Conservation (phyloP, 2,797 vertebrate species). For the Pseudopleuronectes americanus region DNA sequence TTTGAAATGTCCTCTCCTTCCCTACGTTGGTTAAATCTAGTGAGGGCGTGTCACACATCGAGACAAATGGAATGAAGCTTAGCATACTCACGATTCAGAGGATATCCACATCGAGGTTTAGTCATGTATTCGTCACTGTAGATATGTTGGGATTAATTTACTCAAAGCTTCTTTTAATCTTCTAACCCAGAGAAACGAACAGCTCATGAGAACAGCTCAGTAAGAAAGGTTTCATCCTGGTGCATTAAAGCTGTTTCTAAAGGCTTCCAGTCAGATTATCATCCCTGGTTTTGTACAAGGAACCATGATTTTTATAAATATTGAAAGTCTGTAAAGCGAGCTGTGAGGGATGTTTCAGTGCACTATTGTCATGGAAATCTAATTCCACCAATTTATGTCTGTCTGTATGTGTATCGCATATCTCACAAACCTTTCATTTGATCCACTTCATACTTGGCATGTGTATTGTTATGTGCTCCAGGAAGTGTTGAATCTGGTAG, state of each 20-base stretch:
- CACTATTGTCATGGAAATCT: background rate
- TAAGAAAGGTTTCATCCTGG: conserved; percentile 9
- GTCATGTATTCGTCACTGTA: conserved; percentile 29
- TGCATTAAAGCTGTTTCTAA: conserved; percentile 4
- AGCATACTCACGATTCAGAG: conserved; percentile 13
- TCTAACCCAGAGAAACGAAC: conserved; percentile 22
- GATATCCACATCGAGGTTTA: conserved; percentile 16
- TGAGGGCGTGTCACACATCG: conserved; percentile 10
- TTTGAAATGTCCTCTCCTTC: conserved; percentile 25
- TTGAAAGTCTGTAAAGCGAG: background rate
- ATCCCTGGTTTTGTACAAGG: background rate
- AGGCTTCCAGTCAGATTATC: conserved; percentile 8
- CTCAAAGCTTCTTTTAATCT: conserved; percentile 40
- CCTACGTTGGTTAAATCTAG: conserved; percentile 21
- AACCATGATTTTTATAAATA: background rate
- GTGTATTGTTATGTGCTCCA: too few species aligned
- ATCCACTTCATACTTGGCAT: too few species aligned
- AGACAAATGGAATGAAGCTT: conserved; percentile 17
- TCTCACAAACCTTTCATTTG: too few species aligned
- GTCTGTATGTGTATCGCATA: too few species aligned
- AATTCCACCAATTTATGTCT: too few species aligned
- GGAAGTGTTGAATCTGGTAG: too few species aligned
- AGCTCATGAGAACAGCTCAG: background rate
- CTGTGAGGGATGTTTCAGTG: background rate
- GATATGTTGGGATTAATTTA: conserved; percentile 27